phyloP scores from a whole-genome alignment of 2,797 vertebrate genomes.

The Adelosebastes latens region DNA sequence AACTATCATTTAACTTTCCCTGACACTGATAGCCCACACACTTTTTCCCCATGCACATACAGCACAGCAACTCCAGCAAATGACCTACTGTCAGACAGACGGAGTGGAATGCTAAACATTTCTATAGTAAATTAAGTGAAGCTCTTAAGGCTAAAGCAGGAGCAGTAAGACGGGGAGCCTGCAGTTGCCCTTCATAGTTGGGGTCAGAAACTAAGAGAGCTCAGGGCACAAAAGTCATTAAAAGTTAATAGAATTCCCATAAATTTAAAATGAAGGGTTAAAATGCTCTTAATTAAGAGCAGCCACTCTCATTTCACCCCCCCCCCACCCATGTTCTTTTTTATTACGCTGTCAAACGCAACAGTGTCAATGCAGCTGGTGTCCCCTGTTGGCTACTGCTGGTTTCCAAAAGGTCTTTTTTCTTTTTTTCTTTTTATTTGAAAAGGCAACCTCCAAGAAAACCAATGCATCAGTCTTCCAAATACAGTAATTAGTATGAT shows the following conservation, averaged over 20 bases:
- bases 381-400: neutral
- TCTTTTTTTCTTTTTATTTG: neutral
- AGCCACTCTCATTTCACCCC: neutral
- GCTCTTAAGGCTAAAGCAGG: neutral
- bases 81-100: neutral
- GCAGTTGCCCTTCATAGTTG: neutral
- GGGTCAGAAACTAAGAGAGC: neutral
- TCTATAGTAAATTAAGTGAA: neutral
- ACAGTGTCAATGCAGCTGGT: neutral
- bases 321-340: neutral
- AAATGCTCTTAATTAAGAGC: slow-evolving; percentile 22
- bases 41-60: neutral
- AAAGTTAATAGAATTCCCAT: slow-evolving; percentile 21
- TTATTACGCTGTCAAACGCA: slow-evolving; percentile 1
- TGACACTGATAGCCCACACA: neutral
- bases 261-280: slow-evolving; percentile 28
- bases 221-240: neutral
- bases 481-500: too few relatives aligned
- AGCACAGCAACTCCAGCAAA: neutral
- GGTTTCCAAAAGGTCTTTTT: neutral
- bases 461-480: neutral
- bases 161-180: neutral
- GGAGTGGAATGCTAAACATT: neutral
- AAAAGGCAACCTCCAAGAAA: neutral
- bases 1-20: neutral